Percentiles rank a stretch among this genome's conserved stretches.
Evolutionary conservation across 2,113 vertebrate genomes (phyloP).

Genomic region (Callocephalon fimbriatum): DNA sequence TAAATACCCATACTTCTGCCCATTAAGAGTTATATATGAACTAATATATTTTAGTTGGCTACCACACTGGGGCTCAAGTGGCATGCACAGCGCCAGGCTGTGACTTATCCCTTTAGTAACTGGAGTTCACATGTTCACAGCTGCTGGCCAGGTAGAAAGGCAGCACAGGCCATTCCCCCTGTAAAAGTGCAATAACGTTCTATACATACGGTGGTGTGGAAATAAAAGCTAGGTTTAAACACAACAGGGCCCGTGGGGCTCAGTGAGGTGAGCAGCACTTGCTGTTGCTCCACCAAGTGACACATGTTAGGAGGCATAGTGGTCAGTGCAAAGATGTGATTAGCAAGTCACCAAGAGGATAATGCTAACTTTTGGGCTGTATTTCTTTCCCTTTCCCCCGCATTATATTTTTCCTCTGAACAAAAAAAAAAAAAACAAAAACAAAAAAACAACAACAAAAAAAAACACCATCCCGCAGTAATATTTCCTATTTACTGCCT

Average conservation of each 20-base stretch:
- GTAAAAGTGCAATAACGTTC: fast-evolving
- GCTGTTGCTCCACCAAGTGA: slow-evolving; percentile 45
- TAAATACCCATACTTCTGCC: neutral
- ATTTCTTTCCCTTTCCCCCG: neutral
- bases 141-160: neutral
- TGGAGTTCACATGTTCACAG: neutral
- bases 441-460: no score
- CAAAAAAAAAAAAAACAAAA: neutral
- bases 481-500: neutral
- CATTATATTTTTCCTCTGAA: fast-evolving
- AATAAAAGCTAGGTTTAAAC: neutral
- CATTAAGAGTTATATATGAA: neutral
- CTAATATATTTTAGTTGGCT: neutral
- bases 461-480: neutral
- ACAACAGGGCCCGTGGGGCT: neutral
- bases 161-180: fast-evolving
- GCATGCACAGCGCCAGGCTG: neutral
- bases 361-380: slow-evolving; percentile 32
- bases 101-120: neutral
- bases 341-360: neutral
- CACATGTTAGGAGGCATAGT: neutral
- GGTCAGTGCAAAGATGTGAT: neutral
- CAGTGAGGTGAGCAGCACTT: neutral
- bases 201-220: fast-evolving
- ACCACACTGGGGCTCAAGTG: neutral